phyloP scores from a whole-genome alignment of 1,140 invertebrate species.

The Diprion similis region DNA sequence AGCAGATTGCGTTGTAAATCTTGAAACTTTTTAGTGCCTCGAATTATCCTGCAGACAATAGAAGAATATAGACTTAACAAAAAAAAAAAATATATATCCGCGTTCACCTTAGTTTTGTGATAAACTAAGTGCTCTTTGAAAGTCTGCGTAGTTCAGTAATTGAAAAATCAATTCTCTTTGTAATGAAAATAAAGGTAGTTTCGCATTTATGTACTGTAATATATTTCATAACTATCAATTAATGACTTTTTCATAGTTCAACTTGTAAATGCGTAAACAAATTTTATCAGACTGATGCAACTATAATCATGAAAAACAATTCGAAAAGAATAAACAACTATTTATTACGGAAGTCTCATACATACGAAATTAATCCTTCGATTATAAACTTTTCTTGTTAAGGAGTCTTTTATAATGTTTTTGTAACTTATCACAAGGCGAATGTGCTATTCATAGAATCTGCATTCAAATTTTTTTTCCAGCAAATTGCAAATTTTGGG shows the following conservation, averaged over 20 bases:
- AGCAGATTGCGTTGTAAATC: no score
- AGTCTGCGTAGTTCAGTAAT: conserved; percentile 12
- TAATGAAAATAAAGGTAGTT: conserved; percentile 22
- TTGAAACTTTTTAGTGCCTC: not conserved
- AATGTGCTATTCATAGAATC: not conserved
- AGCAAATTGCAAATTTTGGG: not conserved
- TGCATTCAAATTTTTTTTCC: no score
- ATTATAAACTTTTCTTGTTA: not conserved
- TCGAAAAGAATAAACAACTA: not conserved
- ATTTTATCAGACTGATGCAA: conserved; percentile 34
- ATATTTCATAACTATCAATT: conserved; percentile 22
- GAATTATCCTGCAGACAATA: conserved; percentile 25
- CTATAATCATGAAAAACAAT: not conserved
- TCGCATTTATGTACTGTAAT: conserved; percentile 26
- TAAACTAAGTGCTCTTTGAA: conserved; percentile 3
- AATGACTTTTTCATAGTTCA: not conserved
- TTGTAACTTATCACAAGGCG: not conserved
- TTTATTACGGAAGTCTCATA: not conserved
- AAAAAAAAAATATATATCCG: not conserved
- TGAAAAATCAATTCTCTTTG: conserved; percentile 6
- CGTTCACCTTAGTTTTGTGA: not conserved
- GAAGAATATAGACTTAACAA: conserved; percentile 1
- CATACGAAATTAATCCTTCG: not conserved
- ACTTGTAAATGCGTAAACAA: conserved; percentile 20
- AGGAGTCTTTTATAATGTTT: not conserved